These are phyloP conservation scores for Gnathonemus longibarbis DNA, from an alignment of 2,113 vertebrate species.

Conservation along the genomic window DNA sequence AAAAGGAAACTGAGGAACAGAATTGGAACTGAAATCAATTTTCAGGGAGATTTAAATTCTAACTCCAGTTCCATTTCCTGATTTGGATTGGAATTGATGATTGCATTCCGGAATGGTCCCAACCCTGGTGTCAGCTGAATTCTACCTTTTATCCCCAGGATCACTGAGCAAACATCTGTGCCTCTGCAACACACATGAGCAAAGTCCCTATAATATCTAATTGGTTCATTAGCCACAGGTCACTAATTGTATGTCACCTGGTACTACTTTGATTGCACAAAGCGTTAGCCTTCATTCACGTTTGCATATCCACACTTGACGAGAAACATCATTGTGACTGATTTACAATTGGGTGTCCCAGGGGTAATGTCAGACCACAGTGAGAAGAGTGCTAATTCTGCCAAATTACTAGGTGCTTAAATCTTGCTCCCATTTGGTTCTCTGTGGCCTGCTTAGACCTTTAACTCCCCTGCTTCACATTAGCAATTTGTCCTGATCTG, in stretches of 20 bases:
- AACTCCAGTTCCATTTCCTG: too few relatives aligned
- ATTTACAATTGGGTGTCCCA: neutral
- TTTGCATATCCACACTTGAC: neutral
- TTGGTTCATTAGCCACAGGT: neutral
- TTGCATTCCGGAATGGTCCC: too few relatives aligned
- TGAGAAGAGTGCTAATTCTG: neutral
- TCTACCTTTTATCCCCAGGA: neutral
- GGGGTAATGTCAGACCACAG: neutral
- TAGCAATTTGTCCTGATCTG: neutral
- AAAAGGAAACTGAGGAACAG: too few relatives aligned
- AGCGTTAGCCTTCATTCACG: neutral
- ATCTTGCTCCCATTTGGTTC: neutral
- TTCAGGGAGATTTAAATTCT: too few relatives aligned
- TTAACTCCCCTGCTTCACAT: neutral
- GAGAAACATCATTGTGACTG: neutral
- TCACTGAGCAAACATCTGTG: neutral
- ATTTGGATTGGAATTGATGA: too few relatives aligned
- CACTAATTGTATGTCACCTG: neutral
- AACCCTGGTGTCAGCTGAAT: neutral
- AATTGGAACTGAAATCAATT: too few relatives aligned
- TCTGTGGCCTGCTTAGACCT: neutral
- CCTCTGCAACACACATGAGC: neutral
- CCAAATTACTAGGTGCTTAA: neutral
- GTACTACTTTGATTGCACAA: neutral
- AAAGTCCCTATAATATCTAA: neutral